phyloP scores from a whole-genome alignment of 2,797 vertebrate genomes.

The Chelmon rostratus region DNA sequence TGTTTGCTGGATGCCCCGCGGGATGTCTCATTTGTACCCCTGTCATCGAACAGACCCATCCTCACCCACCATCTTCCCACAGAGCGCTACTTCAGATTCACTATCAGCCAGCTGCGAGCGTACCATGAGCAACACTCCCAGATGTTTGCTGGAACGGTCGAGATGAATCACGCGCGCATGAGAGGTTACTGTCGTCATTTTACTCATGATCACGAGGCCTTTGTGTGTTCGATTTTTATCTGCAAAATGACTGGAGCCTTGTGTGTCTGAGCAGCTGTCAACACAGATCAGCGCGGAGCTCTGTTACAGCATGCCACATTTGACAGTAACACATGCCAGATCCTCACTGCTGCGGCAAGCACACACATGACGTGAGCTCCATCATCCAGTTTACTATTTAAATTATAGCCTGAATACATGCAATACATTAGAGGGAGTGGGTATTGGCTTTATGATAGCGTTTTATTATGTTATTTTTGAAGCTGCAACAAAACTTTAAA shows the following conservation, averaged over 20 bases:
- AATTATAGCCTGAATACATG: constrained; percentile 10
- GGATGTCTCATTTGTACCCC: constrained; percentile 22
- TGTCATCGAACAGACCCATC: constrained; percentile 28
- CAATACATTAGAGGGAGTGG: neutral
- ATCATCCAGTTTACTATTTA: constrained; percentile 18
- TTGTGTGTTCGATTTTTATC: constrained; percentile 46
- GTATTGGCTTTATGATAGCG: neutral
- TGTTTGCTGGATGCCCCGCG: constrained; percentile 32
- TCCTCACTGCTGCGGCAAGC: constrained; percentile 30
- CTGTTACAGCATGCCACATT: constrained; percentile 49
- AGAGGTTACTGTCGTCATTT: constrained; percentile 24
- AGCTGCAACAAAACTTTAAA: neutral
- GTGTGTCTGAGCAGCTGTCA: constrained; percentile 57
- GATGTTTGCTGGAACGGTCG: constrained; percentile 58
- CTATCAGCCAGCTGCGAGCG: constrained; percentile 50
- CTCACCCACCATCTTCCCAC: constrained; percentile 20
- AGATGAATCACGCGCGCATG: constrained; percentile 59
- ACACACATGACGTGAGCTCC: constrained; percentile 26
- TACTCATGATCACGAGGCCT: constrained; percentile 13
- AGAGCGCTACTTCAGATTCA: constrained; percentile 38
- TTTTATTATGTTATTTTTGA: constrained; percentile 15
- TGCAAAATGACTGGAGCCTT: constrained; percentile 30
- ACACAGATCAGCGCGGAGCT: constrained; percentile 38
- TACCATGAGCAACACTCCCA: constrained; percentile 62
- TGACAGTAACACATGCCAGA: constrained; percentile 47